Conservation (phyloP, 2,888 invertebrate species). For the Ephialtes manifestator region DNA sequence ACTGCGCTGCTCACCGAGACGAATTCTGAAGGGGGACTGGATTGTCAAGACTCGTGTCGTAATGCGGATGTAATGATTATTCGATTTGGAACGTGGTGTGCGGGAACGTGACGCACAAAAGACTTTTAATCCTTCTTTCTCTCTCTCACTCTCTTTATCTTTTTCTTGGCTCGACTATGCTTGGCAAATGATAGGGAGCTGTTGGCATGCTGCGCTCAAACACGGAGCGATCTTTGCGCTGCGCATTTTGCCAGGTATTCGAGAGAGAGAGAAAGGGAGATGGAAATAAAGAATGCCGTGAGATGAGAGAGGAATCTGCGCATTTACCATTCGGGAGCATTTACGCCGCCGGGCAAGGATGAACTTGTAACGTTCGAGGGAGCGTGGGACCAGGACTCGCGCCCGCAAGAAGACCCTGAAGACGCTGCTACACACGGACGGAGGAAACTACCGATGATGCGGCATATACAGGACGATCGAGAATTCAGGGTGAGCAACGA, state of each 20-base stretch:
- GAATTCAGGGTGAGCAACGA: conserved; percentile 60
- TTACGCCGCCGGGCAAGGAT: conserved; percentile 75
- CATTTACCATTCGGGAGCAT: conserved; percentile 70
- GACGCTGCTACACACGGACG: conserved; percentile 12
- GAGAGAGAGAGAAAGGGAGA: conserved; percentile 21
- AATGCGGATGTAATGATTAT: conserved; percentile 42
- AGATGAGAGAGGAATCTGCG: conserved; percentile 64
- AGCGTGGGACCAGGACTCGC: conserved; percentile 77
- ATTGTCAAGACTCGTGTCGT: conserved; percentile 9
- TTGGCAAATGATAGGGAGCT: conserved; percentile 65
- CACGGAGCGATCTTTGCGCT: conserved; percentile 55
- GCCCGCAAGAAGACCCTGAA: conserved; percentile 42
- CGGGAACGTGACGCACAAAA: conserved; percentile 58
- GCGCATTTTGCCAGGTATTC: conserved; percentile 50
- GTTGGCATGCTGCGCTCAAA: conserved; percentile 59
- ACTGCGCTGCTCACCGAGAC: background rate
- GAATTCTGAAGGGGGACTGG: background rate
- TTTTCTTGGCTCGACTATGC: conserved; percentile 43
- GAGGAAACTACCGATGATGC: conserved; percentile 18
- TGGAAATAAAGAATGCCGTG: conserved; percentile 41
- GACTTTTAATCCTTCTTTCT: conserved; percentile 45
- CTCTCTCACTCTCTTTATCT: conserved; percentile 3
- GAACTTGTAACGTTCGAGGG: conserved; percentile 77
- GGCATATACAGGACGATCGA: conserved; percentile 48
- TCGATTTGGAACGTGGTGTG: conserved; percentile 44